Percentiles rank a stretch among this genome's conserved stretches.
Evolutionary conservation across 2,113 vertebrate genomes (phyloP).

Genomic region (Mesoclemmys tuberculata): DNA sequence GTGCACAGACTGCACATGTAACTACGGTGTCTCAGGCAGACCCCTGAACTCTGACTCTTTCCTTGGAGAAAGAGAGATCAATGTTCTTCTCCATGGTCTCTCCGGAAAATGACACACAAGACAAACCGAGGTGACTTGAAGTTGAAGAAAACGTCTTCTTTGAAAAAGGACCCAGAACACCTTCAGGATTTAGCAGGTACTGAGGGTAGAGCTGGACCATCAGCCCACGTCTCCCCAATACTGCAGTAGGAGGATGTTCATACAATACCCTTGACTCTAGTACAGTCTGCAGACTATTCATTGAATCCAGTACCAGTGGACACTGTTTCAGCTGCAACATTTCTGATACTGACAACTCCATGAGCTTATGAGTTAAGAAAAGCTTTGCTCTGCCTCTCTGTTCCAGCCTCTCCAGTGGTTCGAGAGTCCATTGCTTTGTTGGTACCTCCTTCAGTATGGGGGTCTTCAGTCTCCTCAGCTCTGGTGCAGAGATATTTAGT

Average conservation of each 20-base stretch:
- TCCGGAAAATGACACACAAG: not conserved
- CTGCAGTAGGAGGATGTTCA: not conserved
- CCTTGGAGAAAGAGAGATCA: not conserved
- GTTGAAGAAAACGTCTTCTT: not conserved
- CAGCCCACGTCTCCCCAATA: not conserved
- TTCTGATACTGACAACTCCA: not conserved
- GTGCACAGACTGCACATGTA: not conserved
- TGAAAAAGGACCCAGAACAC: not conserved
- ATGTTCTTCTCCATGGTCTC: not conserved
- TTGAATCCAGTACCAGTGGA: too few species aligned
- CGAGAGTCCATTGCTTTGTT: not conserved
- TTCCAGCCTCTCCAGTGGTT: not conserved
- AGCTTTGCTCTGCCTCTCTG: not conserved
- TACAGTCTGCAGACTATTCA: not conserved
- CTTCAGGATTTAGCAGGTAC: not conserved
- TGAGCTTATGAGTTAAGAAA: not conserved
- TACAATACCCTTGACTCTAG: not conserved
- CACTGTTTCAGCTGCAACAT: not conserved
- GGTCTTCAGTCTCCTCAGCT: not conserved
- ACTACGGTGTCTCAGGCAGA: not conserved
- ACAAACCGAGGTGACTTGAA: not conserved
- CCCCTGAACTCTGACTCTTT: not conserved
- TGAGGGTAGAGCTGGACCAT: not conserved
- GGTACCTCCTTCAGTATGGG: not conserved
- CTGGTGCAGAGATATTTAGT: not conserved